Conservation (phyloP, 2,113 vertebrate genomes). For the Phycodurus eques region DNA sequence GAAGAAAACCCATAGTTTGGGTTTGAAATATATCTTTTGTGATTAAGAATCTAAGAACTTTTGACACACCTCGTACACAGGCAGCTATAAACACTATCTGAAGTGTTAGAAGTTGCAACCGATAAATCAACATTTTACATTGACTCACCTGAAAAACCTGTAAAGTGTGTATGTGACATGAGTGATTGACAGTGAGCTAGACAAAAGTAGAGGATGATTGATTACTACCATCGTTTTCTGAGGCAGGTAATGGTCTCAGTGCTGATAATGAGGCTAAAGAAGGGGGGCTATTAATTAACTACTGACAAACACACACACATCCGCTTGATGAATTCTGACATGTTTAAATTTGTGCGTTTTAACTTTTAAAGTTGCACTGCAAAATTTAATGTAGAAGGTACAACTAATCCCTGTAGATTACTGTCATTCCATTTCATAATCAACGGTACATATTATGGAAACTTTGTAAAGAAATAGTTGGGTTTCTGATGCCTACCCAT, state of each 20-base stretch:
- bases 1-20: neutral
- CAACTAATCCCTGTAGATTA: neutral
- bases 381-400: neutral
- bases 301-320: constrained; percentile 5
- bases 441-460: neutral
- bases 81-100: neutral
- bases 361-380: neutral
- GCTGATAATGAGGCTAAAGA: constrained; percentile 64
- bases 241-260: constrained; percentile 54
- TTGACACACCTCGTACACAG: neutral
- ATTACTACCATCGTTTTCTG: constrained; percentile 50
- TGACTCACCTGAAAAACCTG: constrained; percentile 24
- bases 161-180: constrained; percentile 8
- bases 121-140: constrained; percentile 55
- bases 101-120: constrained; percentile 4
- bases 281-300: constrained; percentile 50
- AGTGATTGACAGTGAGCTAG: constrained; percentile 47
- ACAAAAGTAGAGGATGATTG: constrained; percentile 65
- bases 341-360: neutral
- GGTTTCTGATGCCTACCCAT: neutral
- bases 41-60: neutral
- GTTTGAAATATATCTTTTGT: neutral
- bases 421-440: neutral
- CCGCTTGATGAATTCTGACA: constrained; percentile 5
- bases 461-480: neutral